These are phyloP conservation scores for Himantopus leucocephalus DNA, from an alignment of 2,113 vertebrate species.

Conservation along the genomic window DNA sequence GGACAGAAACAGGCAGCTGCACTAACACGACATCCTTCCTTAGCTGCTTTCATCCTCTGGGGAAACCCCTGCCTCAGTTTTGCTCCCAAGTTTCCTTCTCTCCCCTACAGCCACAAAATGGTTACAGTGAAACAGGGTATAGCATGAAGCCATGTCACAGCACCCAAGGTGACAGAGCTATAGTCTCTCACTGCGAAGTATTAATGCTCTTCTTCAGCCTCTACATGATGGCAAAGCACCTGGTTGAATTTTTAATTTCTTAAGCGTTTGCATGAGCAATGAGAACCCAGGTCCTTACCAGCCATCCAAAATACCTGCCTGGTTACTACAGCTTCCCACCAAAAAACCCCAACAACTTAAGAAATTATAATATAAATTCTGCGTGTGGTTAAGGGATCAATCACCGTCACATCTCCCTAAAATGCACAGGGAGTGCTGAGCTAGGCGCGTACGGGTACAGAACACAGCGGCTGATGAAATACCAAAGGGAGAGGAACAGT, in stretches of 20 bases:
- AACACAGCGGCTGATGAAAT: not conserved
- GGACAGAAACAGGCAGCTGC: not conserved
- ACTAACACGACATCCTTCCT: not conserved
- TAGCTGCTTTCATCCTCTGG: not conserved
- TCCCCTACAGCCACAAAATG: accelerated
- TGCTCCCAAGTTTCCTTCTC: not conserved
- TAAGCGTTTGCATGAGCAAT: accelerated
- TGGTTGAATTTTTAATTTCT: not conserved
- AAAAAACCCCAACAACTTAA: not conserved
- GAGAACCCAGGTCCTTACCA: not conserved
- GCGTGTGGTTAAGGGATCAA: not conserved
- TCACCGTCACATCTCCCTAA: not conserved
- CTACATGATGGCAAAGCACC: not conserved
- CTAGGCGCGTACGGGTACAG: no score
- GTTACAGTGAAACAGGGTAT: accelerated
- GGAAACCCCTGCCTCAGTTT: not conserved
- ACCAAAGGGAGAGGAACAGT: not conserved
- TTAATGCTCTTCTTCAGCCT: not conserved
- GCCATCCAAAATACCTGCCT: not conserved
- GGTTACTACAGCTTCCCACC: not conserved
- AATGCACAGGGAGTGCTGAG: not conserved
- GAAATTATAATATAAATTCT: not conserved
- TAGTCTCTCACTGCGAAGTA: accelerated
- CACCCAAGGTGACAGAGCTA: not conserved
- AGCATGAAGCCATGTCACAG: accelerated